Evolutionary conservation across 2,888 invertebrate genomes (phyloP), one percentile per base, ranked within the genome.

Genomic region (Parnassius glacialis): DNA sequence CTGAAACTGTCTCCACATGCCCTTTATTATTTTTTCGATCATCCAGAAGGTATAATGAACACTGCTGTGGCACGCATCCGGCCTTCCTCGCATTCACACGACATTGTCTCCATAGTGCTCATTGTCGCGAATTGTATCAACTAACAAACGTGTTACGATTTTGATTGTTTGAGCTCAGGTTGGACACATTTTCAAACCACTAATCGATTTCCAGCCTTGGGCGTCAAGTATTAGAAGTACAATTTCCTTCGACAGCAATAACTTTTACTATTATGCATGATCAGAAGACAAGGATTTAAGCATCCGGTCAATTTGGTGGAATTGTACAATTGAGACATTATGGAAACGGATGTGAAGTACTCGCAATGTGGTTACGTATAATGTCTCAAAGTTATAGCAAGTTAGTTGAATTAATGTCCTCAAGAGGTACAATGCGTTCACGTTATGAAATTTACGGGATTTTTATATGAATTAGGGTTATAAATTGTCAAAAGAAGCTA

Each of bases 1-100:
- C 74, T 74, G 83, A 87, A 84, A 81, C 87, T 87, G 84, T 90
- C 86, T 80, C 83, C 85, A 85, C 84, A 81, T 84, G 76, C 76
- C 74, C 83, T 13, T 48, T 48, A 85, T 85, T 80, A 84, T 81
- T 80, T 81, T 75, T 78, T 60, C 74, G 73, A 74, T 66, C 71
- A 76, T 78, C 77, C 75, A 83, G 75, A 45, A 51, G 41, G 55
- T 63, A 59, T 61, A 85, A 84, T 80, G 79, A 68, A 76, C 84
- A 68, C 79, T 65, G 76, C 85, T 48, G 48, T 48, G 80, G 75
- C 83, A 77, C 73, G 78, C 81, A 90, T 90, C 90, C 90, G 89
- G 85, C 72, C 74, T 75, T 52, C 64, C 44, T 61, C 67, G 55
- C 64, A 69, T 67, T 67, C 61, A 51, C 64, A 54, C 66, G 61